Evolutionary conservation across 2,113 vertebrate genomes (phyloP).

Genomic region (Xiphorhynchus elegans): DNA sequence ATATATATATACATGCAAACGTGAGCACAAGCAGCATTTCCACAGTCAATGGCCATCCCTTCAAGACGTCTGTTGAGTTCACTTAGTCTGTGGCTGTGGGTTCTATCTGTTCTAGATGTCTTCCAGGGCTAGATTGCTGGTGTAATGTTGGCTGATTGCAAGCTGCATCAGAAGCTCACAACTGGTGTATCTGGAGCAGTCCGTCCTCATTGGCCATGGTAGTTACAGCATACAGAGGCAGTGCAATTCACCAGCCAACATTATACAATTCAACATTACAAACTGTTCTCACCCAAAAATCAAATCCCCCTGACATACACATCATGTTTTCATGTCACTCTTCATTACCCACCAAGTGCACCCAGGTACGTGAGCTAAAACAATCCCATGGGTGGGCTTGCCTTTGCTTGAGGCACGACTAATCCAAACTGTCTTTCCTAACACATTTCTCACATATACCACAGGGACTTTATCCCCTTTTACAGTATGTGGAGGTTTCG

Average conservation of each 20-base stretch:
- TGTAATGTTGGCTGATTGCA: not conserved
- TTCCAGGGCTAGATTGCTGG: not conserved
- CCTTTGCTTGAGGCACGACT: no score
- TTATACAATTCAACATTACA: not conserved
- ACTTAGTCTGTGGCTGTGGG: not conserved
- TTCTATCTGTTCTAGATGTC: not conserved
- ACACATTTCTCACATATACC: no score
- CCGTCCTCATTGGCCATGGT: not conserved
- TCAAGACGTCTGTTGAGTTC: not conserved
- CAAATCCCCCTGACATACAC: not conserved
- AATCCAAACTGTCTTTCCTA: no score
- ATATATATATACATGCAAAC: not conserved
- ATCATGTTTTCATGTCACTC: no score
- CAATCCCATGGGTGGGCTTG: no score
- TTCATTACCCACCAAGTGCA: no score
- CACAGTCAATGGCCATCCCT: not conserved
- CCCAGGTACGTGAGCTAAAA: no score
- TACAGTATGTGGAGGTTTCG: no score
- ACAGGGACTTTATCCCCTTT: no score
- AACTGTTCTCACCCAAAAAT: not conserved
- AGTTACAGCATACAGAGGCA: not conserved
- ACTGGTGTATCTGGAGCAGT: not conserved
- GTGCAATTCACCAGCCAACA: not conserved
- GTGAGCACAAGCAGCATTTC: not conserved
- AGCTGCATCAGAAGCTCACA: not conserved